phyloP scores from a whole-genome alignment of 2,113 vertebrate species.

The Zosterops japonicus region DNA sequence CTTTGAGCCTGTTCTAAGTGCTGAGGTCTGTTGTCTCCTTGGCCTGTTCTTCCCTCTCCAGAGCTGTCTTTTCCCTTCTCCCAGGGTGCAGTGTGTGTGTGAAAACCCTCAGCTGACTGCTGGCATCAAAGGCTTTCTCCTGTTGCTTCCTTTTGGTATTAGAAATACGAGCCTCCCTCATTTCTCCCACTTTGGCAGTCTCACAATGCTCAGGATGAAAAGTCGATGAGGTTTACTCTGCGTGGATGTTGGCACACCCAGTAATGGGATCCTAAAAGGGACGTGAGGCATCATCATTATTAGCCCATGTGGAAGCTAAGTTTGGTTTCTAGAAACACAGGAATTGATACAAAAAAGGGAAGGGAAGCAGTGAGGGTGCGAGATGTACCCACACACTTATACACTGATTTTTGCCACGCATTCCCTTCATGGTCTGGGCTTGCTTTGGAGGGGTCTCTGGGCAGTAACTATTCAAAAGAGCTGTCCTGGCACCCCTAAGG shows the following conservation, averaged over 20 bases:
- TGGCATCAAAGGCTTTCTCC: not conserved
- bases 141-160: not conserved
- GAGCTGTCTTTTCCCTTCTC: not conserved
- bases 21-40: not conserved
- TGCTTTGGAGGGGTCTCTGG: not conserved
- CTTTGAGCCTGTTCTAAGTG: not conserved
- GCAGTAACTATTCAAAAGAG: not conserved
- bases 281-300: not conserved
- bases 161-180: not conserved
- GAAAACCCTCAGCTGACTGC: not conserved
- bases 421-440: not conserved
- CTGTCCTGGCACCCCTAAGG: not conserved
- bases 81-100: not conserved
- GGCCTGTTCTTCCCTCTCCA: not conserved
- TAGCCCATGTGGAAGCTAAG: not conserved
- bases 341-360: not conserved
- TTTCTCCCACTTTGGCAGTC: not conserved
- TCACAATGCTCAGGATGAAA: not conserved
- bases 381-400: not conserved
- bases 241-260: rapidly evolving
- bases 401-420: not conserved
- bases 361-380: not conserved
- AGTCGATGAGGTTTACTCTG: not conserved
- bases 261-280: not conserved
- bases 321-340: not conserved